Base-by-base conservation (phyloP, 2,888 invertebrate genomes). In the Epicampocera succincta region DNA sequence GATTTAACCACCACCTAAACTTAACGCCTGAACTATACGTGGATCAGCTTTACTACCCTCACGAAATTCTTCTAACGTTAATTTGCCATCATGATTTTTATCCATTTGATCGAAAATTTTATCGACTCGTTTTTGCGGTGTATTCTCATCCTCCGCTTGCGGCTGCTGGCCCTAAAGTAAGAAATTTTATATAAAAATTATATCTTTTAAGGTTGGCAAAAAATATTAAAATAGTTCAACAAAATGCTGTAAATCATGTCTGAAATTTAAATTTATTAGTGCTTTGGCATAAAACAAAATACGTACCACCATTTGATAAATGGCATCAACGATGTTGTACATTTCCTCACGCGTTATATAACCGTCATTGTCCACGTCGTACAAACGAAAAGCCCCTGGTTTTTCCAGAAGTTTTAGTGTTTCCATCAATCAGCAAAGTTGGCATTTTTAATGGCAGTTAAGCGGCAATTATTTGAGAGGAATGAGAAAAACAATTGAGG, bases 41-140 rank as follows among this genome's bases (percentile, higher is more conserved):
- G 99, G 99, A 92, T 99, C 99, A 74, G 98, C 98, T 92, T 99
- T 99, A 92, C 98, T 98, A 86, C 99, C 99, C 92, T 99, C 99
- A 89, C 98, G 95, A 93, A 99, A 99, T 92, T 99, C 99, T 90
- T 99, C 99, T 87, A 99, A 93, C 69, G 99, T 98, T 88, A 99
- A 93, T 89, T 97, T 95, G 92, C 99, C 98, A 92, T 99, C 99
- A 92, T 98, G 98, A 91, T 99, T 99, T 93, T 97, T 99, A 92
- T 99, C 99, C 98, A 99, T 98, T 91, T 98, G 98, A 91, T 98
- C 97, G 92, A 99, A 99, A 90, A 99, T 99, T 92, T 98, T 98
- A 92, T 99, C 98, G 84, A 99, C 99, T 89, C 98, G 94, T 91
- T 98, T 98, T 91, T 98, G 97, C 15, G 97, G 97, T 84, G 97